Base-by-base conservation (phyloP, 30 jellyfish, hydroid and myxozoan species). In the Aurelia sp. region DNA sequence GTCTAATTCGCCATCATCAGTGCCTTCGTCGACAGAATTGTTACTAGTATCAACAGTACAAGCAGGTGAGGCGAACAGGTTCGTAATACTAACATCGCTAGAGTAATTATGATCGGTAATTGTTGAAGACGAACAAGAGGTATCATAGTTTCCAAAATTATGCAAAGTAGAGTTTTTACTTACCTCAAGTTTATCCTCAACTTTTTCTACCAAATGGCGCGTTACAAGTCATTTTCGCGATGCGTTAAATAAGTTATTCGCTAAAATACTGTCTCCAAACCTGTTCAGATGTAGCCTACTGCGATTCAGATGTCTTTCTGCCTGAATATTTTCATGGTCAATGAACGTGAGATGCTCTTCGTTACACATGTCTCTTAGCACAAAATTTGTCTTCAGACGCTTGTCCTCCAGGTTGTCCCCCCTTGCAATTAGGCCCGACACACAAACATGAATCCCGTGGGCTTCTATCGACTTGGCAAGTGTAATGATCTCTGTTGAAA, bases 341-440 rank as follows among this genome's bases (percentile, higher is more conserved):
- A 55, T 76, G 33, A 13, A 76, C 5, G 24, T 31, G 5, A 76
- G 18, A 17, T n/a, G 24, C 63, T 76, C 78, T 58, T 30, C 88
- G 18, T 52, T 57, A 40, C 88, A 76, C 78, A 76, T 55, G 33
- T 76, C 76, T 76, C 64, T 24, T 22, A 76, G 62, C 31, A 57
- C 61, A 76, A 22, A 15, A 33, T 76, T 76, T 52, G 78, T 58
- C 21, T 31, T 76, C 11, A 35, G 17, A 52, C 88, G 22, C 60
- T 76, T 76, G 22, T 76, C 77, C 31, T 74, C 86, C 15, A 76
- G 61, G 17, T 58, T 63, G 47, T n/a, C 53, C 20, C 76, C 78
- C 47, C 88, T 20, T 8, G 41, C 70, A 40, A 72, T 48, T 20
- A 72, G 3, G n/a, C 84, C 84, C 17, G 84, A 72, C 13, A 72